Percentiles rank a stretch among this genome's conserved stretches.
Conservation (phyloP, 2,888 invertebrate genomes). For the Zhuqinia jingwanae region DNA sequence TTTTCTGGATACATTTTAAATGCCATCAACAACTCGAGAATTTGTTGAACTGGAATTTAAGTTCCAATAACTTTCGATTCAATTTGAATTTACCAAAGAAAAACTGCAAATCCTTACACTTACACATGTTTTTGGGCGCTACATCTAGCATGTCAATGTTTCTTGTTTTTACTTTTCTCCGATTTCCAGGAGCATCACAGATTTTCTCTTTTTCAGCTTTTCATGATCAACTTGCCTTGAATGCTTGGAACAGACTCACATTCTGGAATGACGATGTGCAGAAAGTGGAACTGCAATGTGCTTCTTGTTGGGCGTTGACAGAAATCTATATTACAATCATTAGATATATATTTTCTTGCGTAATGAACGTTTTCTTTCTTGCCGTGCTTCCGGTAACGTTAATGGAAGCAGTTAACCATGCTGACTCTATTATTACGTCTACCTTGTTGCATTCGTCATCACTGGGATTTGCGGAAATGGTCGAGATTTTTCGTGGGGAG, state of each 20-base stretch:
- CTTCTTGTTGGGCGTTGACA: not conserved
- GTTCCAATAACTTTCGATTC: too few relatives aligned
- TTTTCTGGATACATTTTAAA: constrained; percentile 14
- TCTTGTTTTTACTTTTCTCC: not conserved
- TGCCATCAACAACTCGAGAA: not conserved
- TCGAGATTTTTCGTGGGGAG: not conserved
- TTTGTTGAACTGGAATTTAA: too few relatives aligned
- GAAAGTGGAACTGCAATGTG: too few relatives aligned
- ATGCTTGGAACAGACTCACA: not conserved
- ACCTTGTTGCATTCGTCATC: not conserved
- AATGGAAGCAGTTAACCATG: not conserved
- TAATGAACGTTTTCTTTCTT: not conserved
- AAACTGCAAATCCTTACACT: not conserved
- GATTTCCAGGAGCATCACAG: not conserved
- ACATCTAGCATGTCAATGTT: not conserved
- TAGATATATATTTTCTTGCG: not conserved
- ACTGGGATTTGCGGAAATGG: not conserved
- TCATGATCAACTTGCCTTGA: not conserved
- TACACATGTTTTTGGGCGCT: not conserved
- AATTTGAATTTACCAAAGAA: not conserved
- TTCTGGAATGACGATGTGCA: not conserved
- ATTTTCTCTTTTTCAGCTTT: not conserved
- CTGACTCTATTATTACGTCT: not conserved
- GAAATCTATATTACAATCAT: not conserved
- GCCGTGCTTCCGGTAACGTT: not conserved